These are phyloP conservation scores for Drosophila bocki DNA, from an alignment of 1,140 invertebrate species.

Conservation along the genomic window DNA sequence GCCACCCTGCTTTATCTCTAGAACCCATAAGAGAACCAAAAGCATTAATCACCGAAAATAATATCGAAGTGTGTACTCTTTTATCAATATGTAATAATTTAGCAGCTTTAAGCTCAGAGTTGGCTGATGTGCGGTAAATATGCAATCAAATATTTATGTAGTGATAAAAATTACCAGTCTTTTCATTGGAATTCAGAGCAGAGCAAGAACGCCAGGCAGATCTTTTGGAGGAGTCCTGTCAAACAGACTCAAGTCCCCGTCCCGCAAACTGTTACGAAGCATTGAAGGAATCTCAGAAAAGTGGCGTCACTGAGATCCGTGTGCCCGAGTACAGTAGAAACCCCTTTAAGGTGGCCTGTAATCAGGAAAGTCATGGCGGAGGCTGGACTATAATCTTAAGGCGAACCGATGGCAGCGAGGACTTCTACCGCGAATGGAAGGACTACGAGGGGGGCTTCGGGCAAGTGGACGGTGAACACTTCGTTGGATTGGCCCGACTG, in stretches of 20 bases:
- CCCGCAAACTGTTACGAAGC: conserved; percentile 9
- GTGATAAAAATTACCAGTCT: background rate
- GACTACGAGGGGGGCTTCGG: conserved; percentile 1
- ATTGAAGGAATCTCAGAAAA: background rate
- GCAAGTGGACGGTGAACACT: background rate
- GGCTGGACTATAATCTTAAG: conserved; percentile 6
- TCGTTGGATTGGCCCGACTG: background rate
- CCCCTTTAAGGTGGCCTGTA: background rate
- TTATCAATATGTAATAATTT: background rate
- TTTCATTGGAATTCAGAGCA: background rate
- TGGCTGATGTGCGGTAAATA: background rate
- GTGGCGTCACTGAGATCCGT: background rate
- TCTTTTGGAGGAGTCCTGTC: background rate
- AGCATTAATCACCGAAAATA: no score
- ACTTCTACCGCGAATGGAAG: background rate
- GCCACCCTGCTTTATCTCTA: no score
- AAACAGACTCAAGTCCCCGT: background rate
- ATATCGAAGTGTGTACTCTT: background rate
- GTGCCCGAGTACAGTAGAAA: background rate
- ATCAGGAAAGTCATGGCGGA: conserved; percentile 3
- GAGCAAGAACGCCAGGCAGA: background rate
- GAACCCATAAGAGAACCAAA: no score
- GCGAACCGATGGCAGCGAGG: conserved; percentile 4
- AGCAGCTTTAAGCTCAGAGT: background rate
- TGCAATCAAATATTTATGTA: background rate